Percentiles rank a stretch among this genome's conserved stretches.
These are phyloP conservation scores for Bombus balteatus DNA, from an alignment of 1,140 invertebrate species.

Conservation along the genomic window DNA sequence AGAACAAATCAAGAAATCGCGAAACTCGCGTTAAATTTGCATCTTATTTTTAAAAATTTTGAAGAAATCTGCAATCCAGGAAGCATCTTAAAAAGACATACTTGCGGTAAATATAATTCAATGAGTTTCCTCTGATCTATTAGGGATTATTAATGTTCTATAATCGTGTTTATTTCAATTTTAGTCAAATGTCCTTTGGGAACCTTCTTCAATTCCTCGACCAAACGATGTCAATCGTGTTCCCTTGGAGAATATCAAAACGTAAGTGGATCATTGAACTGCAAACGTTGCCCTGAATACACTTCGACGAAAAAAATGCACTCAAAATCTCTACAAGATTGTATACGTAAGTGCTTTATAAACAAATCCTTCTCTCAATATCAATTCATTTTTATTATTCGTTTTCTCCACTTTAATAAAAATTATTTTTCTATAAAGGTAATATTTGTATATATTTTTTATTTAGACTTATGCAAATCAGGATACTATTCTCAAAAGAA, in stretches of 20 bases:
- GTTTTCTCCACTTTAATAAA: background rate
- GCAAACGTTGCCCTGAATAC: constrained; percentile 85
- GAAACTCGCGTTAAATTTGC: constrained; percentile 70
- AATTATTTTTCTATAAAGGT: background rate
- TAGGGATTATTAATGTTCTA: background rate
- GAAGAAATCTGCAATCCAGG: constrained; percentile 71
- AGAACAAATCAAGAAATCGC: constrained; percentile 70
- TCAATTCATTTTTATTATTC: background rate
- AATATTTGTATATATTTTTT: constrained; percentile 2
- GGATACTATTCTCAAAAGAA: constrained; percentile 72
- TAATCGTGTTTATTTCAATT: constrained; percentile 18
- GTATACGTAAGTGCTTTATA: constrained; percentile 82
- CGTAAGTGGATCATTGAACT: constrained; percentile 82
- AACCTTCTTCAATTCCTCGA: constrained; percentile 85
- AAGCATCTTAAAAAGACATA: constrained; percentile 68
- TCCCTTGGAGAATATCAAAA: constrained; percentile 86
- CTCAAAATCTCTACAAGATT: constrained; percentile 84
- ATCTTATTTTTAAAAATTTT: constrained; percentile 66
- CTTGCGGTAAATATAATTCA: constrained; percentile 68
- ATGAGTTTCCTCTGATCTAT: background rate
- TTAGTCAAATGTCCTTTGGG: constrained; percentile 87
- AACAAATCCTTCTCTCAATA: background rate
- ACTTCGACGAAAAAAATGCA: constrained; percentile 84
- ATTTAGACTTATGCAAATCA: constrained; percentile 70
- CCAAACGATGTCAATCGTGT: constrained; percentile 84